Evolutionary conservation across 2,113 vertebrate genomes (phyloP), one percentile per base, ranked within the genome.

Genomic region (Tragelaphus scriptus): DNA sequence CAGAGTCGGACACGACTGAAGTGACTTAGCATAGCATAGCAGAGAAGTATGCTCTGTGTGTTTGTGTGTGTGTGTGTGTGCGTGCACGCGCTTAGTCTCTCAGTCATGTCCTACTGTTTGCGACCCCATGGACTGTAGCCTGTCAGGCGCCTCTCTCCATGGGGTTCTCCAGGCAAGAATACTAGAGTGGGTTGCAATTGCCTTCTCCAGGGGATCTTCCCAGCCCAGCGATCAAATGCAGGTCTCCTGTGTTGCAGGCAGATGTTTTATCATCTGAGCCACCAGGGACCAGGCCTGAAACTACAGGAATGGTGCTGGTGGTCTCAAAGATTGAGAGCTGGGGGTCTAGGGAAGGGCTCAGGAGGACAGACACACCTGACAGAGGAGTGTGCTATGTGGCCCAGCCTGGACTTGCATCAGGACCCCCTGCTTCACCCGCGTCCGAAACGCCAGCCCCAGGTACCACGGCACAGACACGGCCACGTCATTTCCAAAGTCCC

Each of bases 391-490:
- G 97, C 99, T 99, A 98, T 99, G 99, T 98, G 99, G 99, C 77
- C 99, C 99, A 0, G 99, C 99, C 56, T 99, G 99, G 30, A 99
- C 99, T 98, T 99, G 99, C 97, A 99, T 99, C 90, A 99, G 99
- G 12, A 99, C 98, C 15, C 99, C 99, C 0, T 99, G 99, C 2
- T 90, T 98, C 2, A 99, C 98, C 90, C 99, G 99, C 0, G 99
- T 99, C 90, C 99, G 99, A 98, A 99, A 99, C 0, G 99, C 99
- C 97, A 99, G 98, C 19, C 99, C 99, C 96, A 99, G 98, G 98
- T 99, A 99, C 99, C 99, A 99, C 0, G 99, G 99, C 19, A 99
- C 99, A 3, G 99, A 99, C 97, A 99, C 99, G 96, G 99, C 99
- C 96, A 99, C 96, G 0, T 99, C 99, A 7, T 99, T 99, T 98